A percentile compares a stretch with the other conserved stretches of the same genome.
Conservation (phyloP, 2,888 invertebrate genomes). For the Luffia ferchaultella region DNA sequence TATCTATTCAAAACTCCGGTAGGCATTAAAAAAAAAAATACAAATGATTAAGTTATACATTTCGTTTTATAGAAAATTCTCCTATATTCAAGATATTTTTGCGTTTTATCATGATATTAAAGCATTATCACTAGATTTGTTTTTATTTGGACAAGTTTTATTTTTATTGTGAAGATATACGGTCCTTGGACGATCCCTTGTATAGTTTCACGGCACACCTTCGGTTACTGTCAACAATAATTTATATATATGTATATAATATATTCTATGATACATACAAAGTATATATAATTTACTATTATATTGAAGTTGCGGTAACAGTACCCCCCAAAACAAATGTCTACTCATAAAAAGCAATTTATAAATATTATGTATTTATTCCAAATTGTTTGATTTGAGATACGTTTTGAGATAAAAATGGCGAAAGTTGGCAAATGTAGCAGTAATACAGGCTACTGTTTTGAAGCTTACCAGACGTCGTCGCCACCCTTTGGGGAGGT, state of each 20-base stretch:
- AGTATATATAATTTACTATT: too few species aligned
- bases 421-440: too few species aligned
- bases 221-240: constrained; percentile 48
- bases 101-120: constrained; percentile 65
- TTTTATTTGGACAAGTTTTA: constrained; percentile 55
- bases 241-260: constrained; percentile 9
- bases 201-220: constrained; percentile 25
- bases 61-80: constrained; percentile 61
- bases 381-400: too few species aligned
- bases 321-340: too few species aligned
- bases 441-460: too few species aligned
- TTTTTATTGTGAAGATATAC: constrained; percentile 45
- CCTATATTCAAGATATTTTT: constrained; percentile 59
- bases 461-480: too few species aligned
- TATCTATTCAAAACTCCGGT: constrained; percentile 64
- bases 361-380: too few species aligned
- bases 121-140: constrained; percentile 64
- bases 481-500: too few species aligned
- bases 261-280: too few species aligned
- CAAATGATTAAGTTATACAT: constrained; percentile 49
- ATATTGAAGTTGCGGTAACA: too few species aligned
- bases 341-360: too few species aligned
- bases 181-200: constrained; percentile 29
- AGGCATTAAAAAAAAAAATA: constrained; percentile 57
- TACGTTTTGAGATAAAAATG: too few species aligned